Evolutionary conservation across 2,888 invertebrate genomes (phyloP).

Genomic region (Caenorhabditis sp.): DNA sequence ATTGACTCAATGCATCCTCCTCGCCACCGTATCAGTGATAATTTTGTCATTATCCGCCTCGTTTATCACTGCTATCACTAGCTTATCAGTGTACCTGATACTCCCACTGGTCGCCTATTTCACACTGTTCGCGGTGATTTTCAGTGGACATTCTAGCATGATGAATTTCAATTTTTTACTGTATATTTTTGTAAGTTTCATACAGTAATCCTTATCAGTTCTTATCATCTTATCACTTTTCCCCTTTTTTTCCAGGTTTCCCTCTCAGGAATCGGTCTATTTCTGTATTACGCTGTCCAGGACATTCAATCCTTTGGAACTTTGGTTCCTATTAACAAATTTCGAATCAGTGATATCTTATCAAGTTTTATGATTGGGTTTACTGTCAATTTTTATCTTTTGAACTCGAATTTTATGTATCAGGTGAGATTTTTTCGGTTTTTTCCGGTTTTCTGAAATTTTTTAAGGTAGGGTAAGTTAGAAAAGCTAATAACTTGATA

Average conservation of each 20-base stretch:
- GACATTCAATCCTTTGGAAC: constrained; percentile 67
- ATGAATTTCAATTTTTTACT: constrained; percentile 63
- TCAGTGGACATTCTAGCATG: constrained; percentile 69
- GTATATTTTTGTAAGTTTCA: constrained; percentile 48
- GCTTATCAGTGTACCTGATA: constrained; percentile 56
- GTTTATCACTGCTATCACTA: constrained; percentile 60
- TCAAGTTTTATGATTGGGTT: constrained; percentile 65
- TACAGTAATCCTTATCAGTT: too few species aligned
- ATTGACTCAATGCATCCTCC: constrained; percentile 46
- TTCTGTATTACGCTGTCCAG: constrained; percentile 71
- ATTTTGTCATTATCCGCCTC: constrained; percentile 56
- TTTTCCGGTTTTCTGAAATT: too few species aligned
- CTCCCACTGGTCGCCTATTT: constrained; percentile 64
- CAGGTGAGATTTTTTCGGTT: constrained; percentile 62
- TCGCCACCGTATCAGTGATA: constrained; percentile 41
- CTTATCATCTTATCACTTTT: too few species aligned
- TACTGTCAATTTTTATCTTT: constrained; percentile 63
- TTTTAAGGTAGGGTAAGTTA: too few species aligned
- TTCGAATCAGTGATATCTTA: constrained; percentile 45
- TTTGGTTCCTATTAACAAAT: constrained; percentile 52
- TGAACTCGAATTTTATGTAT: constrained; percentile 68
- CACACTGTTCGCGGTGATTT: constrained; percentile 66
- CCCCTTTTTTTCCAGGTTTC: too few species aligned
- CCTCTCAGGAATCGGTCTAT: constrained; percentile 65
- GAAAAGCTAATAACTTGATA: too few species aligned